A percentile compares a stretch with the other conserved stretches of the same genome.
Evolutionary conservation across 2,888 invertebrate genomes (phyloP).

Genomic region (Plebejus melissa): DNA sequence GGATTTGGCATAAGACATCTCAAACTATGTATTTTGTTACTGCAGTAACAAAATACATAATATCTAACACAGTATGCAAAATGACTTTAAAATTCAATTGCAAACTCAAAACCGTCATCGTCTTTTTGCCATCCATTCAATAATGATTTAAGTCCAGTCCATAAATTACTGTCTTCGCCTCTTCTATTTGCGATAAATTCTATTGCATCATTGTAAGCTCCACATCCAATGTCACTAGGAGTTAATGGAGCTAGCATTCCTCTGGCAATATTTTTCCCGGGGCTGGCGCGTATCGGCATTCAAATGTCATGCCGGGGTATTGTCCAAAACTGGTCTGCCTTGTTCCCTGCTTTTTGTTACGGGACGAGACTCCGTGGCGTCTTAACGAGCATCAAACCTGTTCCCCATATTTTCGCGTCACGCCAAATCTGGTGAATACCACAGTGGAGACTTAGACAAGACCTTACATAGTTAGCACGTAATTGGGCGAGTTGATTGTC

Average conservation of each 20-base stretch:
- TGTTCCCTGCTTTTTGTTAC: constrained; percentile 65
- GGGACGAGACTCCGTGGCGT: constrained; percentile 69
- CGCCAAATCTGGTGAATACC: constrained; percentile 64
- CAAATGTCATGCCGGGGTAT: constrained; percentile 65
- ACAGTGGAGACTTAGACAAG: constrained; percentile 52
- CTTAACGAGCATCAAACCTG: constrained; percentile 71
- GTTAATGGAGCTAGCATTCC: constrained; percentile 38
- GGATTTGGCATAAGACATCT: no score
- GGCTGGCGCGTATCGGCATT: constrained; percentile 61
- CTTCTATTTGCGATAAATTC: constrained; percentile 21
- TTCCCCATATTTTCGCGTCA: constrained; percentile 65
- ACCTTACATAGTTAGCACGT: neutral
- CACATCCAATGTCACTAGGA: constrained; percentile 30
- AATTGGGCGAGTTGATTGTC: neutral
- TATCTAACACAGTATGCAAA: neutral
- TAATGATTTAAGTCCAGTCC: constrained; percentile 13
- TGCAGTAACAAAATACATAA: no score
- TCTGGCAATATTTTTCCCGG: constrained; percentile 35
- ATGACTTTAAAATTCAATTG: neutral
- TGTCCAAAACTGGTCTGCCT: constrained; percentile 66
- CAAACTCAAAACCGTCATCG: neutral
- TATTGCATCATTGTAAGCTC: constrained; percentile 17
- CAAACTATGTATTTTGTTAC: no score
- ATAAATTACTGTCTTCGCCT: constrained; percentile 18
- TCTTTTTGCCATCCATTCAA: constrained; percentile 4